Evolutionary conservation across 2,888 invertebrate species (phyloP), one percentile per base, ranked within the genome.

Genomic region (Lypha dubia): DNA sequence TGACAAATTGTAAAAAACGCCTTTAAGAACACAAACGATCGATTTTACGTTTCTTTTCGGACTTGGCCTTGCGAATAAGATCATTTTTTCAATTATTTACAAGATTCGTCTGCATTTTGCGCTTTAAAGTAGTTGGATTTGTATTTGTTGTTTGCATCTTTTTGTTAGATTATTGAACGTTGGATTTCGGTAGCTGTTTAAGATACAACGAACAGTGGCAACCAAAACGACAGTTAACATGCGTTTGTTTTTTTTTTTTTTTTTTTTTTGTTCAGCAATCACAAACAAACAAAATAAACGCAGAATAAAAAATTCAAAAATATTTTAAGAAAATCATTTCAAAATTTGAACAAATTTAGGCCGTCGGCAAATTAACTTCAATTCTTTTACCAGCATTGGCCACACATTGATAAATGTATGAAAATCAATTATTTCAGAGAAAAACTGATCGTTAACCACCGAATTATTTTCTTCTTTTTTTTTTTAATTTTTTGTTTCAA

Each of bases 141-240:
- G 38, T 67, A 17, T 68, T 51, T 60, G n/a, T 67, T 81, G n/a
- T 67, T 81, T 81, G 46, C 70, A 70, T 70, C 56, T 76, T 53
- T 41, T 53, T 71, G 65, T 70, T 79, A 56, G 82, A 84, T 70
- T 65, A 74, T 60, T 44, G 20, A 76, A 67, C 70, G 58, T 58
- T 77, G 74, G 65, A 81, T 79, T 87, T 88, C 89, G 83, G 90
- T 90, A 90, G 90, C 90, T 88, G 89, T 88, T 89, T 89, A 88
- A 88, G 87, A 88, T 89, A 90, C 91, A 90, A 87, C 87, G 88
- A 90, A 90, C 90, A 86, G 91, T 90, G 90, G 90, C 90, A 90
- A 84, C 88, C 87, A 82, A 80, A 86, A 87, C 89, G 90, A 90
- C 91, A 89, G 91, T 88, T 81, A 90, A 90, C 90, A 90, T 87